These are phyloP conservation scores for Drosophila nasuta DNA, from an alignment of 1,140 invertebrate species.

Conservation along the genomic window DNA sequence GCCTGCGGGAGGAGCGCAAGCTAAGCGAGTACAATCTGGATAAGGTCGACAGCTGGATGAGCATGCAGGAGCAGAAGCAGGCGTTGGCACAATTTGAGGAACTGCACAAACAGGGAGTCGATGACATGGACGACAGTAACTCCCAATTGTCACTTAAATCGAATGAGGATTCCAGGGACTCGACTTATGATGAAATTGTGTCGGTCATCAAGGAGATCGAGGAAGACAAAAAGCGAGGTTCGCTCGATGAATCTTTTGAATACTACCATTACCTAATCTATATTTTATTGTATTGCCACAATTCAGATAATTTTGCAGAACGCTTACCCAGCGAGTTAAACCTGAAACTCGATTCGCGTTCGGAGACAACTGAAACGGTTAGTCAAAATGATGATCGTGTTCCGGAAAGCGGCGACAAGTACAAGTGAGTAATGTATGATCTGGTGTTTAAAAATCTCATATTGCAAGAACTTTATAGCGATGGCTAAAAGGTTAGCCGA, in stretches of 20 bases:
- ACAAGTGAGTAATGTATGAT: constrained; percentile 59
- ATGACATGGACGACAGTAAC: constrained; percentile 62
- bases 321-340: constrained; percentile 67
- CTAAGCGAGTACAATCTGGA: constrained; percentile 83
- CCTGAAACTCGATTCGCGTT: constrained; percentile 66
- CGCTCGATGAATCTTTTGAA: not conserved
- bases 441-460: no score
- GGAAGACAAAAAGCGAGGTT: constrained; percentile 80
- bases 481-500: no score
- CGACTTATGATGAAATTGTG: constrained; percentile 83
- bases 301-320: constrained; percentile 73
- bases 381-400: constrained; percentile 55
- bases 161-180: constrained; percentile 75
- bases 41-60: constrained; percentile 84
- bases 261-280: not conserved
- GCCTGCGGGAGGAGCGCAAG: constrained; percentile 74
- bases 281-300: not conserved
- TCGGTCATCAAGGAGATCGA: constrained; percentile 84
- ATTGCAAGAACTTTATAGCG: no score
- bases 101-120: constrained; percentile 59
- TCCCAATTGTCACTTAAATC: constrained; percentile 72
- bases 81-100: constrained; percentile 55
- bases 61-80: constrained; percentile 72
- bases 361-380: constrained; percentile 53
- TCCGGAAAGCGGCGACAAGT: constrained; percentile 73